Evolutionary conservation across 2,113 vertebrate genomes (phyloP), one percentile per base, ranked within the genome.

Genomic region (Vulpes lagopus): DNA sequence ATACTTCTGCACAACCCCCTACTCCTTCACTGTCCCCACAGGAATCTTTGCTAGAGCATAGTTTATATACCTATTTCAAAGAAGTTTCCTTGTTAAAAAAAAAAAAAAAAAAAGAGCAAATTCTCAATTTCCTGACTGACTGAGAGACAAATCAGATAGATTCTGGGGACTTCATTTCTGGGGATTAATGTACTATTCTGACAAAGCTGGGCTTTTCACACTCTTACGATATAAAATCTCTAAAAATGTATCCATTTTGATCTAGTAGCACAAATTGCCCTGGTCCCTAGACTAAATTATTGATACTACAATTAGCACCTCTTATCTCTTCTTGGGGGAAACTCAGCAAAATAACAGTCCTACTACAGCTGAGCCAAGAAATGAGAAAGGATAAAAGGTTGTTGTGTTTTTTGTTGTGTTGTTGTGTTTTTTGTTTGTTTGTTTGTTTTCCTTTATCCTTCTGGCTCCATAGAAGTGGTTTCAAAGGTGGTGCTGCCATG

Each of bases 281-380:
- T 95, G 81, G 69, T 94, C 78, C 80, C 59, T 73, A 92, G 73
- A 93, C 67, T 98, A 93, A 96, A 95, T 90, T 96, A 97, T 88
- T 97, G 94, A 97, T 92, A 69, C 57, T 81, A 92, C 71, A 95
- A 96, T 96, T 94, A 98, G 89, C 62, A 95, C 64, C 23, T 96
- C 62, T 93, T 92, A 38, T 80, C 32, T 97, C 79, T 92, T 97
- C 94, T 87, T 97, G 65, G 49, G 64, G n/a, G 43, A 43, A 25
- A 80, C 17, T 94, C 83, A 81, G 16, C 11, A 43, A 83, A 92
- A 76, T 65, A 78, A 94, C 74, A 88, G 53, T 95, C 16, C 25
- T 84, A 35, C 25, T 84, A 35, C 11, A 91, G 30, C 67, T 49
- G 51, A 91, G n/a, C 69, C 30, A 38, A 79, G 81, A 92, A 96